Evolutionary conservation across 1,140 invertebrate species (phyloP), one percentile per base, ranked within the genome.

Genomic region (Tenebrio molitor): DNA sequence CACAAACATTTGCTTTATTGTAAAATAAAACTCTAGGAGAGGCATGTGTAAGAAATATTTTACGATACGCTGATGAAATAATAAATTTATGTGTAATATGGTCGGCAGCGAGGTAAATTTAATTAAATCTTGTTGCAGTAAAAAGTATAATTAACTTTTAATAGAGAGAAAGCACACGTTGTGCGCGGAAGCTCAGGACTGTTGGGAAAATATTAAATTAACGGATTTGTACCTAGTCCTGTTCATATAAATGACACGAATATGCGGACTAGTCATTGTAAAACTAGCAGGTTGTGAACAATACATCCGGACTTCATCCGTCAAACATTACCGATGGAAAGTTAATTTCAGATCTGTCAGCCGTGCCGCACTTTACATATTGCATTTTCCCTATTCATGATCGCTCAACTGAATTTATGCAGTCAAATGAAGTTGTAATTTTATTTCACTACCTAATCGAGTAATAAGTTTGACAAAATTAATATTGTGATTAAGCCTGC

Each of bases 321-420:
- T 58, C 50, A 58, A 58, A 58, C 50, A 29, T 33, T 14, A 58
- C 23, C 50, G 29, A 29, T 58, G 50, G 29, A 58, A 58, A 58
- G 50, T 58, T 58, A 58, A 58, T 58, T 58, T 58, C 12, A 17
- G n/a, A 58, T 58, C 50, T 58, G 50, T 58, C 50, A 58, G n/a
- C 21, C 50, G 50, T 58, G n/a, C 3, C 44, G 50, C 23, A 58
- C 23, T 58, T 12, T 58, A 58, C 23, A 29, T 29, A 58, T 25
- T 29, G 50, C 50, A 34, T 29, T 58, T 58, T 33, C 12, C 3
- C 21, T 33, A 58, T 58, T 58, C 50, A 58, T 29, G 50, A 58
- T 15, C 50, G 29, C n/a, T 29, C 50, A 58, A 58, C 50, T 58
- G 50, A 58, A 58, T 58, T 58, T 58, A 58, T 58, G 50, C 50